These are phyloP conservation scores for Brachyptera putata DNA, from an alignment of 2,888 invertebrate species.

Conservation along the genomic window DNA sequence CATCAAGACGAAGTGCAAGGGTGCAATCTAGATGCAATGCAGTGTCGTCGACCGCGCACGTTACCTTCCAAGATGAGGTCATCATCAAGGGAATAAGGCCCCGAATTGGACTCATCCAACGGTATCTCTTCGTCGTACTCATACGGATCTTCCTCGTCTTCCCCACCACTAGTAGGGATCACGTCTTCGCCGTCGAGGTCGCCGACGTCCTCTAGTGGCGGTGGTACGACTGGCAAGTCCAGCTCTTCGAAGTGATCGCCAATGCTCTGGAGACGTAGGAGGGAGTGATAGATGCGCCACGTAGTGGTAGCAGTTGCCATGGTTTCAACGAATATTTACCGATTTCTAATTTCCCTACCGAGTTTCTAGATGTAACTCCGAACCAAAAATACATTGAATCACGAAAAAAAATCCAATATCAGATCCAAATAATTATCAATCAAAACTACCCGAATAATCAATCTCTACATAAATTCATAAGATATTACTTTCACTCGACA, in stretches of 20 bases:
- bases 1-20: too few relatives aligned
- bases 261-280: background rate
- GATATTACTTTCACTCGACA: too few relatives aligned
- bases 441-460: too few relatives aligned
- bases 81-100: conserved; percentile 36
- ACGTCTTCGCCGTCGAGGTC: conserved; percentile 15
- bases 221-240: conserved; percentile 18
- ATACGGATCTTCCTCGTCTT: conserved; percentile 44
- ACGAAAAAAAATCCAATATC: too few relatives aligned
- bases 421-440: too few relatives aligned
- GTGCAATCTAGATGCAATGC: too few relatives aligned
- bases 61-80: conserved; percentile 40
- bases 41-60: too few relatives aligned
- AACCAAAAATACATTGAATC: too few relatives aligned
- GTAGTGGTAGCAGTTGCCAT: conserved; percentile 1
- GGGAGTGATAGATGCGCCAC: conserved; percentile 7
- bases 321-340: background rate
- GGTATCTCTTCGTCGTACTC: conserved; percentile 48
- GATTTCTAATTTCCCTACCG: too few relatives aligned
- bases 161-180: background rate
- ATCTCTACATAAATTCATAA: too few relatives aligned
- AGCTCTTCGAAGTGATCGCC: conserved; percentile 5
- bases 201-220: conserved; percentile 25
- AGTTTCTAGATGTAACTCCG: too few relatives aligned
- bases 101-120: conserved; percentile 25